Conservation (phyloP, 2,888 invertebrate genomes). For the Isoperla grammatica region DNA sequence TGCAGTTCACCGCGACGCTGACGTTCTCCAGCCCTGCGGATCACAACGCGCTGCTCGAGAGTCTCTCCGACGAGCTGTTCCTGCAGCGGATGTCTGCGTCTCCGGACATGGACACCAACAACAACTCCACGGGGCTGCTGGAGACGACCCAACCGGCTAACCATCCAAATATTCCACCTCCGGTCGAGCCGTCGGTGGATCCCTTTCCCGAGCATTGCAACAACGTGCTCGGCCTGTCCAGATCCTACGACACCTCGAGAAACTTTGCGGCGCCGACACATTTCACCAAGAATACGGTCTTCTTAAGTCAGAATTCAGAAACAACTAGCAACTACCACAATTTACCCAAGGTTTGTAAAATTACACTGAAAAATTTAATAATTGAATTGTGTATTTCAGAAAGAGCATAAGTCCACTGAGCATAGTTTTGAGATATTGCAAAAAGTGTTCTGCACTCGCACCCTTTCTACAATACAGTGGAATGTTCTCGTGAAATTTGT, state of each 20-base stretch:
- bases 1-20: slow-evolving; percentile 75
- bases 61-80: slow-evolving; percentile 73
- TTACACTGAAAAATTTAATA: no score
- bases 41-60: slow-evolving; percentile 64
- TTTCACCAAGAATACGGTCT: slow-evolving; percentile 27
- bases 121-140: slow-evolving; percentile 61
- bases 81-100: slow-evolving; percentile 58
- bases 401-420: no score
- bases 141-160: slow-evolving; percentile 62
- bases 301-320: slow-evolving; percentile 18
- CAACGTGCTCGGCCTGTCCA: slow-evolving; percentile 27
- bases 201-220: slow-evolving; percentile 64
- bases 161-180: slow-evolving; percentile 48
- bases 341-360: slow-evolving; percentile 26
- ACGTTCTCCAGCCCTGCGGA: slow-evolving; percentile 75
- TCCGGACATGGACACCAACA: slow-evolving; percentile 43
- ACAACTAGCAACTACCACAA: slow-evolving; percentile 22
- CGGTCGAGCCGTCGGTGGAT: slow-evolving; percentile 62
- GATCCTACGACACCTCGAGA: slow-evolving; percentile 31
- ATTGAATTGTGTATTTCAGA: no score
- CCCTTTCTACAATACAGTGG: no score
- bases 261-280: slow-evolving; percentile 35
- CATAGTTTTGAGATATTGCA: no score
- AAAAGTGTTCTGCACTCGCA: no score
- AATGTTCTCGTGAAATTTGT: no score